phyloP scores from a whole-genome alignment of 2,113 vertebrate species.

The Melospiza melodia region DNA sequence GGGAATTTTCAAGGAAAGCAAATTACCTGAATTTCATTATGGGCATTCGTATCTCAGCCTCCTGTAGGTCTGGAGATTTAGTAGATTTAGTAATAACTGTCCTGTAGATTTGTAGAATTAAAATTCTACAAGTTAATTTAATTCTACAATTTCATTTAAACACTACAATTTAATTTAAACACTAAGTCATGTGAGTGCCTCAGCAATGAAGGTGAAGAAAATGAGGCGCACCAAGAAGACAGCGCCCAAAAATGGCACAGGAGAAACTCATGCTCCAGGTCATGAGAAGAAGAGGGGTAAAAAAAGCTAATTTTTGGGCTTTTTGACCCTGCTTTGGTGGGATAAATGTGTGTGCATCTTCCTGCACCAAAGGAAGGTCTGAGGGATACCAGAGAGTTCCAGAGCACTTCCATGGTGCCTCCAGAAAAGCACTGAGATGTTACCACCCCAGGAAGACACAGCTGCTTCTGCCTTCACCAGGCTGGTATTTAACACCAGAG shows the following conservation, averaged over 20 bases:
- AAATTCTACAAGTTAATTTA: background rate
- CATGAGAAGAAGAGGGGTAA: accelerated
- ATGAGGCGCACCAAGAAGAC: background rate
- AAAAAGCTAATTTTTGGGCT: background rate
- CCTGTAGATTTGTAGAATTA: background rate
- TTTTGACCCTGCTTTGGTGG: background rate
- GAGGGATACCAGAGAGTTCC: background rate
- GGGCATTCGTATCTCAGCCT: background rate
- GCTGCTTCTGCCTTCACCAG: background rate
- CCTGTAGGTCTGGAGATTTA: background rate
- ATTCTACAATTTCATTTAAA: no score
- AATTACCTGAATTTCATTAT: background rate
- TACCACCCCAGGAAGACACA: background rate
- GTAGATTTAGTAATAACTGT: background rate
- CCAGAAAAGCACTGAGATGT: background rate
- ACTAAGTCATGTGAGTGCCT: accelerated
- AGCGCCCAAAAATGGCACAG: background rate
- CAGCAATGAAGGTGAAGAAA: background rate
- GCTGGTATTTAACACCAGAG: background rate
- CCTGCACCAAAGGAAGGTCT: accelerated
- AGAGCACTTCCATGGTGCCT: background rate
- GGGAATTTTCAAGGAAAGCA: background rate
- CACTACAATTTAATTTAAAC: background rate
- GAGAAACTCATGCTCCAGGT: background rate
- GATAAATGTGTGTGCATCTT: background rate